A percentile compares a stretch with the other conserved stretches of the same genome.
phyloP scores from a whole-genome alignment of 1,140 invertebrate species.

The Bombus impatiens region DNA sequence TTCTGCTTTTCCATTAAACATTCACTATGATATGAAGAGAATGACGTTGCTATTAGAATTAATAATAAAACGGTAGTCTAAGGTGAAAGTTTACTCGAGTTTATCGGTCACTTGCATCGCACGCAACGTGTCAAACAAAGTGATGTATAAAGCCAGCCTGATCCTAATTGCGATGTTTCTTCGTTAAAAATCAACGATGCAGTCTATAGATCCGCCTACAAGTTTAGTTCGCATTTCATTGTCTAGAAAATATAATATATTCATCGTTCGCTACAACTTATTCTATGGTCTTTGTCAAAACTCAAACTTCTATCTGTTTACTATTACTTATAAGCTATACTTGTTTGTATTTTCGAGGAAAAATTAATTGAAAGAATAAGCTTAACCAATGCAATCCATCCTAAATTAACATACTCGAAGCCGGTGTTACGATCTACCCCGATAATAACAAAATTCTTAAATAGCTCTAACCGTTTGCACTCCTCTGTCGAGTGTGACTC shows the following conservation, averaged over 20 bases:
- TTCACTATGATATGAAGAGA: background rate
- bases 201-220: background rate
- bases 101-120: background rate
- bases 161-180: conserved; percentile 13
- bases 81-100: conserved; percentile 13
- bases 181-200: conserved; percentile 11
- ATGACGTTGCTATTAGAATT: background rate
- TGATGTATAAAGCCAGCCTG: background rate
- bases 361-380: background rate
- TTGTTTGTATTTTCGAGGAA: background rate
- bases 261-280: background rate
- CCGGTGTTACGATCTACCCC: fast-evolving
- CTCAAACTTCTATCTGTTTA: too few relatives aligned
- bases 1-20: background rate
- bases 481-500: too few relatives aligned
- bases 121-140: conserved; percentile 16
- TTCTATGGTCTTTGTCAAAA: background rate
- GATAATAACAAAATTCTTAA: too few relatives aligned
- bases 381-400: too few relatives aligned
- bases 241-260: background rate
- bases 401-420: too few relatives aligned
- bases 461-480: too few relatives aligned
- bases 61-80: background rate
- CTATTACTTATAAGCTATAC: too few relatives aligned
- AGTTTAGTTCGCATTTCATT: background rate